Evolutionary conservation across 2,113 vertebrate species (phyloP).

Genomic region (Rhabdomys dilectus): DNA sequence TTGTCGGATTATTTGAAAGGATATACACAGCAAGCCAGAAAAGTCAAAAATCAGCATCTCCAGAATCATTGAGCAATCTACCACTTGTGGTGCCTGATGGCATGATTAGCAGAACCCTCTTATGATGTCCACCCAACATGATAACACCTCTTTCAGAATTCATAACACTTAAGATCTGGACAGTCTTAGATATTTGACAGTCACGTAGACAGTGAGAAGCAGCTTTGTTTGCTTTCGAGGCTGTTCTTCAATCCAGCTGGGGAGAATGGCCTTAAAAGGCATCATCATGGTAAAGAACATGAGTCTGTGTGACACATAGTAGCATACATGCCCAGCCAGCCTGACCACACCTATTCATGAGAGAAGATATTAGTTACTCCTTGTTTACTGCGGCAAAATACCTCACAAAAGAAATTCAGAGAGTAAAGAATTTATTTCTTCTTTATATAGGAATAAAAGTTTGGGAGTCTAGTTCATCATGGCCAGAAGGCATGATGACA

Average conservation of each 20-base stretch:
- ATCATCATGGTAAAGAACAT: not conserved
- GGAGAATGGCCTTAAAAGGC: not conserved
- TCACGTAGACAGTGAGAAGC: not conserved
- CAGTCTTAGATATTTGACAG: not conserved
- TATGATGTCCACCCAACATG: not conserved
- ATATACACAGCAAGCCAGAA: not conserved
- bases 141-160: not conserved
- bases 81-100: not conserved
- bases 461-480: not conserved
- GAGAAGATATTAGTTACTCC: not conserved
- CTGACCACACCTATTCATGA: not conserved
- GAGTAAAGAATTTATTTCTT: not conserved
- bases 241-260: not conserved
- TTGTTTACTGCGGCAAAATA: too few species aligned
- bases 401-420: not conserved
- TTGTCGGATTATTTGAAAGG: not conserved
- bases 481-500: not conserved
- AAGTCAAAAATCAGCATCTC: not conserved
- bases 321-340: not conserved
- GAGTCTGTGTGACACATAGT: not conserved
- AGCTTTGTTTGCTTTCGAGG: not conserved
- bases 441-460: not conserved
- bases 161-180: not conserved
- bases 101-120: not conserved
- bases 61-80: not conserved